These are phyloP conservation scores for Osmerus mordax DNA, from an alignment of 2,113 vertebrate genomes.

Conservation along the genomic window DNA sequence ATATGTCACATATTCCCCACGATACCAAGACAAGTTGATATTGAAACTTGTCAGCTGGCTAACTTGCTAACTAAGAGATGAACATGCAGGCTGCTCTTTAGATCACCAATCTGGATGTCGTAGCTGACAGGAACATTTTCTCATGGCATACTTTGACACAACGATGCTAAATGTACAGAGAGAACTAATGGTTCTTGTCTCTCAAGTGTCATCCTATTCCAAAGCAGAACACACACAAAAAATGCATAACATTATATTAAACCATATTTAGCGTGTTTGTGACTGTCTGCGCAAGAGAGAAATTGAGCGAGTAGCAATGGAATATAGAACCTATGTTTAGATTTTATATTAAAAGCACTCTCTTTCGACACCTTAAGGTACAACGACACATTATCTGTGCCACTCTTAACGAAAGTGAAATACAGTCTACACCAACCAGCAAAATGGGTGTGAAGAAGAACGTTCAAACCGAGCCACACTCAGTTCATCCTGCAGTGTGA, in stretches of 20 bases:
- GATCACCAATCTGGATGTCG: neutral
- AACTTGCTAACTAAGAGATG: neutral
- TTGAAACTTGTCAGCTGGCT: neutral
- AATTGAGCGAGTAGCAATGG: neutral
- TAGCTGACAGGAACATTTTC: too few species aligned
- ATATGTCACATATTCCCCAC: slow-evolving; percentile 73
- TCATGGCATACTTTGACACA: too few species aligned
- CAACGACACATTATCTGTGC: slow-evolving; percentile 36
- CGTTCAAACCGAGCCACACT: neutral
- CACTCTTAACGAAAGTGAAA: slow-evolving; percentile 47
- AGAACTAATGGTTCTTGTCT: neutral
- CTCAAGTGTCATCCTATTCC: neutral
- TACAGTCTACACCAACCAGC: slow-evolving; percentile 21
- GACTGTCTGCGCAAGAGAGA: neutral
- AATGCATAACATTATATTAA: neutral
- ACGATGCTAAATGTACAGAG: too few species aligned
- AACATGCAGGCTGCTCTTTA: neutral
- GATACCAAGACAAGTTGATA: slow-evolving; percentile 42
- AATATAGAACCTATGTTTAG: slow-evolving; percentile 30
- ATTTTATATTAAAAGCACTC: slow-evolving; percentile 28
- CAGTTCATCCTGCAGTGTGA: slow-evolving; percentile 46
- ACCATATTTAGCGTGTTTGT: neutral
- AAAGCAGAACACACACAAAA: neutral
- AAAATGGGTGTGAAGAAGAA: slow-evolving; percentile 41
- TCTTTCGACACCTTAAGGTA: slow-evolving; percentile 14